These are phyloP conservation scores for Phaenicophaeus curvirostris DNA, from an alignment of 2,797 vertebrate species.

Conservation along the genomic window DNA sequence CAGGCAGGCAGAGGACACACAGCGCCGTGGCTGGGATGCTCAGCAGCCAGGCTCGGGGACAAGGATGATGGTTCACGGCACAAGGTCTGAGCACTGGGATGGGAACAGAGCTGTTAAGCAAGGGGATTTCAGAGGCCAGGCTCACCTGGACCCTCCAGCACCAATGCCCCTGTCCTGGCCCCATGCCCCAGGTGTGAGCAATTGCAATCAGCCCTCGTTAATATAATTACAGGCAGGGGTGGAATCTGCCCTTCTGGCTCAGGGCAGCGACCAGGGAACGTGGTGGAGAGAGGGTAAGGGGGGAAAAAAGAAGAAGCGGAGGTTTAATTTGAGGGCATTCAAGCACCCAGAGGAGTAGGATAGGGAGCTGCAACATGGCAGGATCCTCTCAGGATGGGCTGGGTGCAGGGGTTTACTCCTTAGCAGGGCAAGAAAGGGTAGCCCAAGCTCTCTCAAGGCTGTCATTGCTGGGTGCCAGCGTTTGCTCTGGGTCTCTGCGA, in stretches of 20 bases:
- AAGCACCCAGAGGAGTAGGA: neutral
- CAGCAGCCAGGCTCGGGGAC: accelerated
- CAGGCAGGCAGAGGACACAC: neutral
- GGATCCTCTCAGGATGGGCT: neutral
- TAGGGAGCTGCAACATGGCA: accelerated
- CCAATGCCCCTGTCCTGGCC: neutral
- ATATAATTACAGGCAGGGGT: neutral
- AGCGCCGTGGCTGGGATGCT: neutral
- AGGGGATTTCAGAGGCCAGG: neutral
- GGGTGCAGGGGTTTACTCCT: neutral
- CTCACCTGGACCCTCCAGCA: accelerated
- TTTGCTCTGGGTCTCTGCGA: neutral
- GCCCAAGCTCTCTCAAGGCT: accelerated
- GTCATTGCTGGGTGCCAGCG: too few relatives aligned
- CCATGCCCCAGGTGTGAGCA: neutral
- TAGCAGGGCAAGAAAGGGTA: accelerated
- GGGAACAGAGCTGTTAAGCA: neutral
- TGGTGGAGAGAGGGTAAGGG: neutral
- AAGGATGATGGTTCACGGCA: neutral
- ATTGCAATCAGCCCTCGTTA: neutral
- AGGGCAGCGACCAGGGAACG: accelerated
- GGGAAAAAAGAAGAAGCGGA: too few relatives aligned
- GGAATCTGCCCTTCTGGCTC: neutral
- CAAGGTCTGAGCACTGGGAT: neutral
- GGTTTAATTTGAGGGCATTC: neutral